These are phyloP conservation scores for Porphyrio hochstetteri DNA, from an alignment of 2,113 vertebrate genomes.

Conservation along the genomic window DNA sequence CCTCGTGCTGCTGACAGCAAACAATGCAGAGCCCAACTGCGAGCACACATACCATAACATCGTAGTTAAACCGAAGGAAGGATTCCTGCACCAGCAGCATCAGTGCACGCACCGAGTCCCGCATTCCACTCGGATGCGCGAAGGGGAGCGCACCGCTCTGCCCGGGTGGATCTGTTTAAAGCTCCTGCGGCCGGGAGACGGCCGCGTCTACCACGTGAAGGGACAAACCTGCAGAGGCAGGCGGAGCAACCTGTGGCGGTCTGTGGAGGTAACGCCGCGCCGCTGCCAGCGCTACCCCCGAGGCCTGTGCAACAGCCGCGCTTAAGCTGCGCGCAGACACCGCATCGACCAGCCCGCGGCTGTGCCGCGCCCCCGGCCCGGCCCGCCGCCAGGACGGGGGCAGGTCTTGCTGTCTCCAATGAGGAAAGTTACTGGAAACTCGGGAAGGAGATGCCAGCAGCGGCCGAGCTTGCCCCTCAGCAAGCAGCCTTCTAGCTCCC, in stretches of 20 bases:
- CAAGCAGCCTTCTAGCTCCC: accelerated
- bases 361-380: too few species aligned
- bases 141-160: accelerated
- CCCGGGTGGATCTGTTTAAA: accelerated
- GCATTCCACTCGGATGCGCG: accelerated
- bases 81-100: accelerated
- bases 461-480: accelerated
- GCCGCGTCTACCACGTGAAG: neutral
- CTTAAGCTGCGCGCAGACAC: neutral
- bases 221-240: neutral
- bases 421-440: neutral
- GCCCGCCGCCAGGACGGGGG: neutral
- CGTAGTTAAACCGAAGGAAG: accelerated
- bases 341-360: neutral
- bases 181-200: neutral
- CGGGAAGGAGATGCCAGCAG: neutral
- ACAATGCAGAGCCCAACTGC: accelerated
- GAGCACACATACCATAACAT: accelerated
- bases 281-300: too few species aligned
- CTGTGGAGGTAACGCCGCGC: neutral
- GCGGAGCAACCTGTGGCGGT: neutral
- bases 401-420: accelerated
- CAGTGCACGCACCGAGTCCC: accelerated
- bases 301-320: neutral
- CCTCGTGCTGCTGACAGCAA: neutral